Percentiles rank a stretch among this genome's conserved stretches.
phyloP scores from a whole-genome alignment of 2,113 vertebrate genomes.

The Chionomys nivalis region DNA sequence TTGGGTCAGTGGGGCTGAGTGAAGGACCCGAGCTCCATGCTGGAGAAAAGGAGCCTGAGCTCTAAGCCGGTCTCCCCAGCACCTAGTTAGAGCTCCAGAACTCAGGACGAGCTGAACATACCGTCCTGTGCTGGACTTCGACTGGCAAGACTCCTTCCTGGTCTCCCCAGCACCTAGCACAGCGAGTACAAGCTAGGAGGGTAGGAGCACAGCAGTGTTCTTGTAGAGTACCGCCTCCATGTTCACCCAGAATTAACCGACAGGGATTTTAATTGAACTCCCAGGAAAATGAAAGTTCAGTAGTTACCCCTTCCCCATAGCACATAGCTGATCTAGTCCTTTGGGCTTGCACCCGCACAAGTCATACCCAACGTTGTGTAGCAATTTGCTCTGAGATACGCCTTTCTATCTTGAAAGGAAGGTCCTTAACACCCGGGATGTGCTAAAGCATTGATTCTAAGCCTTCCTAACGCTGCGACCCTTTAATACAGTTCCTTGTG shows the following conservation, averaged over 20 bases:
- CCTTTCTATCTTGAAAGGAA: background rate
- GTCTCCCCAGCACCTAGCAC: background rate
- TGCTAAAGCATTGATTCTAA: background rate
- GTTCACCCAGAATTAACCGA: background rate
- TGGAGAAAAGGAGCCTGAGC: background rate
- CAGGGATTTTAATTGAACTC: background rate
- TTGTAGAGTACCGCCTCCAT: background rate
- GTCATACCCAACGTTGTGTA: background rate
- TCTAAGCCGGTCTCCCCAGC: background rate
- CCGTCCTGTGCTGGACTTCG: background rate
- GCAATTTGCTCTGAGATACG: background rate
- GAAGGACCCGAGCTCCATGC: background rate
- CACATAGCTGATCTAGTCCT: background rate
- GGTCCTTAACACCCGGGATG: background rate
- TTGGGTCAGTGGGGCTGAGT: background rate
- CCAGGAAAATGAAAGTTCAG: background rate
- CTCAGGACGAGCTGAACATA: background rate
- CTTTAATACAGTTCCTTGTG: background rate
- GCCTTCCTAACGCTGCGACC: background rate
- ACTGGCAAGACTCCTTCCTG: background rate
- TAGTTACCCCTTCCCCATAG: background rate
- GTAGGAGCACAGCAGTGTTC: background rate
- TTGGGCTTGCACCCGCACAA: background rate
- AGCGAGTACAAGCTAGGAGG: background rate
- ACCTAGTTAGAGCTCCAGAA: background rate